A percentile compares a stretch with the other conserved stretches of the same genome.
These are phyloP conservation scores for Suricata suricatta DNA, from an alignment of 2,113 vertebrate genomes.

Conservation along the genomic window DNA sequence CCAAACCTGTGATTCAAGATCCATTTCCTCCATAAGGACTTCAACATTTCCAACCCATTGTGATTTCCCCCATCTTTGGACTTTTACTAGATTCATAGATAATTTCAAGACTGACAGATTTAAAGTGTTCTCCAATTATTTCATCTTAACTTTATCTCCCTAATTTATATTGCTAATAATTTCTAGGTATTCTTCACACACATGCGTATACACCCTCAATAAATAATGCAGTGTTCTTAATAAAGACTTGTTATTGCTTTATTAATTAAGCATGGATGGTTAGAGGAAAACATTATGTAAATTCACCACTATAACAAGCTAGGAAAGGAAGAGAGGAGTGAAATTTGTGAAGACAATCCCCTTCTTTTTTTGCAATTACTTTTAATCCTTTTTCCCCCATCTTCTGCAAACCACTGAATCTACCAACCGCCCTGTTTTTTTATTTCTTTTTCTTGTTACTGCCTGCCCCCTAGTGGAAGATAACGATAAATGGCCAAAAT, in stretches of 20 bases:
- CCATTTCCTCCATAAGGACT: not conserved
- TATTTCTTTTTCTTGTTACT: conserved; percentile 19
- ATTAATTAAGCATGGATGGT: not conserved
- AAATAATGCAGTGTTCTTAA: not conserved
- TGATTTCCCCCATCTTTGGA: not conserved
- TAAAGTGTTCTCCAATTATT: not conserved
- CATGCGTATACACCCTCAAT: not conserved
- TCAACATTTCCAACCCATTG: not conserved
- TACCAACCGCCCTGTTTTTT: not conserved
- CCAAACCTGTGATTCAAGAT: not conserved
- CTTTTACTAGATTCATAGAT: not conserved
- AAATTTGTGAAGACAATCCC: not conserved
- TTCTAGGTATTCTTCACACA: not conserved
- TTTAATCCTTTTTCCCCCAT: not conserved
- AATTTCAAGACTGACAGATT: conserved; percentile 26
- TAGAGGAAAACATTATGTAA: conserved; percentile 4
- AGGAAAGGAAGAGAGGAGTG: not conserved
- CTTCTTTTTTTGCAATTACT: not conserved
- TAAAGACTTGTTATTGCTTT: not conserved
- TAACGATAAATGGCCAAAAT: not conserved
- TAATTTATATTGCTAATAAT: not conserved
- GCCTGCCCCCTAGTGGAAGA: conserved; percentile 58
- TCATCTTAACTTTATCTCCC: not conserved
- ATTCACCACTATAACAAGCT: not conserved
- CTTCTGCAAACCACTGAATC: not conserved